Evolutionary conservation across 2,113 vertebrate species (phyloP), one percentile per base, ranked within the genome.

Genomic region (Cololabis saira): DNA sequence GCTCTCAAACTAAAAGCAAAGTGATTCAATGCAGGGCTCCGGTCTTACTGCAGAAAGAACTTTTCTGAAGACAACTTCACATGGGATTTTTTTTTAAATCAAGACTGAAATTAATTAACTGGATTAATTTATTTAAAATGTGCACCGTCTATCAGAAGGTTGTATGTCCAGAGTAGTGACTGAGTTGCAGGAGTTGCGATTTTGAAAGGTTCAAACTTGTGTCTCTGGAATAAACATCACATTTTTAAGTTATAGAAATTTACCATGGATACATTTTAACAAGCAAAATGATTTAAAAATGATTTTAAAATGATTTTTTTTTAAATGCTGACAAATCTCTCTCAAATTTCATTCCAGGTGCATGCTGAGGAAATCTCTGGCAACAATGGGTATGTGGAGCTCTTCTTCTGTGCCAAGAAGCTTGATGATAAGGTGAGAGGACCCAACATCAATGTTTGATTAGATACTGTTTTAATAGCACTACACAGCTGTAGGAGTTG

Each of bases 291-390:
- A 10, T n/a, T 17, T n/a, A 42, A 57, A 74, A 62, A 61, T 74
- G n/a, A n/a, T n/a, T n/a, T n/a, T n/a, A n/a, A n/a, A n/a, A n/a
- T n/a, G n/a, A n/a, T n/a, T n/a, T n/a, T n/a, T n/a, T n/a, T n/a
- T n/a, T n/a, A n/a, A 45, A 66, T n/a, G 45, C 33, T 24, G 0
- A 12, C 0, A 51, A 57, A 67, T 66, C n/a, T n/a, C n/a, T n/a
- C n/a, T n/a, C n/a, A 6, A 22, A 44, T 71, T 70, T 76, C 22
- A 33, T 78, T 68, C 70, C 4, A 98, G 97, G 95, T 97, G 68
- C 95, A 94, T 2, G 95, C 96, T 0, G 95, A 98, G 83, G 97
- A 98, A 90, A 97, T 98, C 79, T 97, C 96, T 0, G 95, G 95
- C 45, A 98, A 98, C 92, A 96, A 96, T 0, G 95, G 97, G 70